phyloP scores from a whole-genome alignment of 2,888 invertebrate species.

The Beris morrisii region DNA sequence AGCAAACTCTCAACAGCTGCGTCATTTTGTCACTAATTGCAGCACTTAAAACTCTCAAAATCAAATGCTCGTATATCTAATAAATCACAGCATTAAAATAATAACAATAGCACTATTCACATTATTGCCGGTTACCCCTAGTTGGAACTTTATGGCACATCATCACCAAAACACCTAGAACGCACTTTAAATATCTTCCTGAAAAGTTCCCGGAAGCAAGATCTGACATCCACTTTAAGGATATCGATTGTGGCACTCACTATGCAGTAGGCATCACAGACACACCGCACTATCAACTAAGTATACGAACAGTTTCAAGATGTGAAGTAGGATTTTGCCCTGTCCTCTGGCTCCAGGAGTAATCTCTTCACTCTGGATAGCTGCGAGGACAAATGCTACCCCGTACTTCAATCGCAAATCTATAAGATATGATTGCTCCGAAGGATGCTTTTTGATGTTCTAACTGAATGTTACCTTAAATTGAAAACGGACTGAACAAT shows the following conservation, averaged over 20 bases:
- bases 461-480: too few relatives aligned
- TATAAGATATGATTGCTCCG: too few relatives aligned
- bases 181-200: conserved; percentile 16
- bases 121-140: background rate
- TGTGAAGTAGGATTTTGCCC: background rate
- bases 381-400: too few relatives aligned
- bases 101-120: conserved; percentile 13
- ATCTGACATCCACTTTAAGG: conserved; percentile 28
- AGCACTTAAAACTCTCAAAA: background rate
- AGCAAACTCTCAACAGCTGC: conserved; percentile 10
- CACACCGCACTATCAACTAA: conserved; percentile 1
- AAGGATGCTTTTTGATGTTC: too few relatives aligned
- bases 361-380: background rate
- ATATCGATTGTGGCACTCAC: conserved; percentile 28
- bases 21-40: conserved; percentile 11
- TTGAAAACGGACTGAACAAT: too few relatives aligned
- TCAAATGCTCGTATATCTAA: background rate
- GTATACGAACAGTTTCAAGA: background rate
- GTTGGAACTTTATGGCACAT: background rate
- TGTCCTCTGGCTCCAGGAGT: background rate
- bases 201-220: conserved; percentile 5
- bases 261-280: conserved; percentile 28
- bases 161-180: background rate
- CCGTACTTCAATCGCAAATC: too few relatives aligned
- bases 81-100: background rate